Base-by-base conservation (phyloP, 2,797 vertebrate genomes). In the Holocentrus rufus region DNA sequence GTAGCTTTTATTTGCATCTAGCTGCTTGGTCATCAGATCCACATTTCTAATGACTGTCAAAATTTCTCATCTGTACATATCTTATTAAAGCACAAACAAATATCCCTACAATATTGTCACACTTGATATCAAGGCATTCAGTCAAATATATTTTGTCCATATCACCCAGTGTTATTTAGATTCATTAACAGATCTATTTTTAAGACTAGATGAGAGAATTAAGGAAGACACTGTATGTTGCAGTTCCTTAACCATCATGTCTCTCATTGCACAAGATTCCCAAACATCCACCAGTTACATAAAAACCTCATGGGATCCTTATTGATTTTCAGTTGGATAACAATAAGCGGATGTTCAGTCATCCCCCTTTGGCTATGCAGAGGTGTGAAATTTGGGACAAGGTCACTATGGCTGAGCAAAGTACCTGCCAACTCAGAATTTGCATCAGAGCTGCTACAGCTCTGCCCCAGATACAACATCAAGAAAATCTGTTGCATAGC, bases 351-450 rank as follows among this genome's bases (percentile, higher is more conserved):
- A 70, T 85, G 47, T 64, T 68, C 58, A 54, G 5, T 59, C 79
- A 77, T 46, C 61, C 64, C 59, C 85, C 79, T 87, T 70, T 58
- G 67, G 62, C 73, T 80, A 52, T 25, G 63, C 61, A 75, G 74
- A 69, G 61, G 70, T 73, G 76, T 79, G 65, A 85, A 79, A 86
- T 74, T 49, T 87, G 67, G 80, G 81, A 83, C 80, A 73, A 82
- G 84, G 82, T 87, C 79, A 81, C 50, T 46, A 47, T 42, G 61
- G 56, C 83, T 77, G 58, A 80, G 79, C 76, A 68, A 69, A 82
- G 74, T 57, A 61, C 15, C 69, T 57, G 67, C 53, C 30, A 70
- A 57, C 44, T 17, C 57, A 72, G 54, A 44, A 57, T 30, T 60
- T 61, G 57, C 50, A 59, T 39, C 6, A 56, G 44, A 60, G 46